Percentiles rank a stretch among this genome's conserved stretches.
These are phyloP conservation scores for Corydoras maculifer DNA, from an alignment of 2,113 vertebrate genomes.

Conservation along the genomic window DNA sequence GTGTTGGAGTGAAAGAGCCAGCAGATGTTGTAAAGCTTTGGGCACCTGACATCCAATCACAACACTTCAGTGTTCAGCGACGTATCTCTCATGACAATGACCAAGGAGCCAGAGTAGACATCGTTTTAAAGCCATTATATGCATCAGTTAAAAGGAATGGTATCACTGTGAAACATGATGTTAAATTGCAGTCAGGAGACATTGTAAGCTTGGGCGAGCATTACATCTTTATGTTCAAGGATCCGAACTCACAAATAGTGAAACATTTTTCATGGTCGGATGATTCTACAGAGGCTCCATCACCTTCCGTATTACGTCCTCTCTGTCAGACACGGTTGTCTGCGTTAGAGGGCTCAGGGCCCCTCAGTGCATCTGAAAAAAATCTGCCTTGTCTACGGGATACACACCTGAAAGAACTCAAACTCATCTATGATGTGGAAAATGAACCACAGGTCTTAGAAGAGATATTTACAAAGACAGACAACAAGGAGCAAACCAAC, in stretches of 20 bases:
- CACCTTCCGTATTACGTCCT: not conserved
- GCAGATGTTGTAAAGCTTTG: conserved; percentile 41
- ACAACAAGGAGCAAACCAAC: conserved; percentile 21
- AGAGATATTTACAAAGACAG: conserved; percentile 53
- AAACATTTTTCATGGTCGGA: not conserved
- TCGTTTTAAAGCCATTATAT: conserved; percentile 47
- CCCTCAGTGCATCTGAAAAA: not conserved
- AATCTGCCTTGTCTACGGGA: conserved; percentile 43
- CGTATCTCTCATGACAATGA: no score
- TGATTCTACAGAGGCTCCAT: not conserved
- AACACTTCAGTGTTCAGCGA: conserved; percentile 61
- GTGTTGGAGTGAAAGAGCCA: not conserved
- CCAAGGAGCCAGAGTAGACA: not conserved
- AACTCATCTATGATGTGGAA: conserved; percentile 47
- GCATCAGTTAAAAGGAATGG: conserved; percentile 61
- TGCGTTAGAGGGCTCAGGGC: conserved; percentile 4
- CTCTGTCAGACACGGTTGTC: conserved; percentile 47
- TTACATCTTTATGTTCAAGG: conserved; percentile 72
- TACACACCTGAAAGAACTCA: conserved; percentile 42
- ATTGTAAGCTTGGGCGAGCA: conserved; percentile 61
- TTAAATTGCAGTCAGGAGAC: conserved; percentile 60
- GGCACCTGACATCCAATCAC: conserved; percentile 57
- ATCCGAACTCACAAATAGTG: conserved; percentile 44
- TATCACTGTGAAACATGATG: conserved; percentile 44
- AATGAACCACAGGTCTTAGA: conserved; percentile 51